Conservation (phyloP, 2,113 vertebrate genomes). For the Brienomyrus brachyistius region DNA sequence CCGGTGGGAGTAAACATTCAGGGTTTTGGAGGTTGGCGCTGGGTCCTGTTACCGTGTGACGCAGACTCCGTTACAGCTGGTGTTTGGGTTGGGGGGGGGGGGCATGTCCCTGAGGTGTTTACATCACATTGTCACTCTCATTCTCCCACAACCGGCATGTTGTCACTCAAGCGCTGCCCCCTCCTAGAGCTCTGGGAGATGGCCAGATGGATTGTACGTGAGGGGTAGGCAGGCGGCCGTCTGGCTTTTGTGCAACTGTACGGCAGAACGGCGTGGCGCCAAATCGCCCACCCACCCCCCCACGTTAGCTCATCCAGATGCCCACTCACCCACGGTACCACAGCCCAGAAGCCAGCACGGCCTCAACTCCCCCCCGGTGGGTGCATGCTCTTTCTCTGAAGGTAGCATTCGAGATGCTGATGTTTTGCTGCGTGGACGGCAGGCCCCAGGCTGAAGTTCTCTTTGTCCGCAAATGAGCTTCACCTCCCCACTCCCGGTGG, state of each 20-base stretch:
- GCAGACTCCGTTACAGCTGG: neutral
- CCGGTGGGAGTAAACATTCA: neutral
- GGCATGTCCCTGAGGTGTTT: conserved; percentile 4
- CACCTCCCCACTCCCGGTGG: neutral
- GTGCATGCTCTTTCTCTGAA: neutral
- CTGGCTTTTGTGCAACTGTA: neutral
- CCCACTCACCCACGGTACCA: neutral
- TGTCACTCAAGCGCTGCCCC: neutral
- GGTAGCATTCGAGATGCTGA: neutral
- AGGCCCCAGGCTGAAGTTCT: conserved; percentile 15
- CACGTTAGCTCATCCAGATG: neutral
- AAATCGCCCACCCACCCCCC: neutral
- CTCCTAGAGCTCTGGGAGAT: neutral
- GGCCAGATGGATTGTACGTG: neutral
- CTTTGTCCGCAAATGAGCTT: conserved; percentile 26
- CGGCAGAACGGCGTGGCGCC: neutral
- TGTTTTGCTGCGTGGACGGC: conserved; percentile 45
- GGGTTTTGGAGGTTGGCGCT: neutral
- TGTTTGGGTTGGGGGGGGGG: neutral
- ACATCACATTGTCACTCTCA: neutral
- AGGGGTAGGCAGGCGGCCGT: neutral
- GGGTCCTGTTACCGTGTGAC: neutral
- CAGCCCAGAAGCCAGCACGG: neutral
- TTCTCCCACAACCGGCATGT: neutral
- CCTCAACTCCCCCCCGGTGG: neutral